phyloP scores from a whole-genome alignment of 2,888 invertebrate species.

The Mesorhabditis sp. region DNA sequence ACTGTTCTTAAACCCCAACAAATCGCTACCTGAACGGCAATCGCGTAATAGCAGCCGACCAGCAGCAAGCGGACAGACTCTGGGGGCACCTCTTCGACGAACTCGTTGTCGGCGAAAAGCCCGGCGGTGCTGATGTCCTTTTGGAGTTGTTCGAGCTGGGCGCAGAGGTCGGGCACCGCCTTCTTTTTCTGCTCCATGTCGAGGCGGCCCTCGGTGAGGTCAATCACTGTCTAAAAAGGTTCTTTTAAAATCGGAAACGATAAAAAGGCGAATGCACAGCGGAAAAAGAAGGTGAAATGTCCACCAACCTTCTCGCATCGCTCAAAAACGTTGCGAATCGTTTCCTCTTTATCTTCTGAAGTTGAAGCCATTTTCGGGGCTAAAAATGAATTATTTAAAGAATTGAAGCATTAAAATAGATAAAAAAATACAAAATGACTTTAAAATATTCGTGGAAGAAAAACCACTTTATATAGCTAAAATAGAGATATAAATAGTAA shows the following conservation, averaged over 20 bases:
- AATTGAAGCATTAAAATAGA: too few species aligned
- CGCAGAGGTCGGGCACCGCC: background rate
- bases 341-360: background rate
- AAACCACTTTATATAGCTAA: too few species aligned
- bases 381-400: too few species aligned
- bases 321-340: background rate
- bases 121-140: background rate
- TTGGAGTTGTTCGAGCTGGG: background rate
- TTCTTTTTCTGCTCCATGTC: background rate
- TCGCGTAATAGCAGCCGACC: background rate
- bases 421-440: too few species aligned
- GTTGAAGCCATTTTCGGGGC: background rate
- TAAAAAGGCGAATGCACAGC: too few species aligned
- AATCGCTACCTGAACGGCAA: background rate
- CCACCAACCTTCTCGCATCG: background rate
- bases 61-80: background rate
- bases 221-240: background rate
- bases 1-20: constrained; percentile 9
- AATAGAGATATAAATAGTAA: too few species aligned
- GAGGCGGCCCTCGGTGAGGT: background rate
- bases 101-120: background rate
- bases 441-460: too few species aligned
- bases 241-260: too few species aligned
- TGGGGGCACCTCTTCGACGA: background rate
- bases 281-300: too few species aligned